Evolutionary conservation across 2,113 vertebrate species (phyloP), one percentile per base, ranked within the genome.

Genomic region (Halichoeres trimaculatus): DNA sequence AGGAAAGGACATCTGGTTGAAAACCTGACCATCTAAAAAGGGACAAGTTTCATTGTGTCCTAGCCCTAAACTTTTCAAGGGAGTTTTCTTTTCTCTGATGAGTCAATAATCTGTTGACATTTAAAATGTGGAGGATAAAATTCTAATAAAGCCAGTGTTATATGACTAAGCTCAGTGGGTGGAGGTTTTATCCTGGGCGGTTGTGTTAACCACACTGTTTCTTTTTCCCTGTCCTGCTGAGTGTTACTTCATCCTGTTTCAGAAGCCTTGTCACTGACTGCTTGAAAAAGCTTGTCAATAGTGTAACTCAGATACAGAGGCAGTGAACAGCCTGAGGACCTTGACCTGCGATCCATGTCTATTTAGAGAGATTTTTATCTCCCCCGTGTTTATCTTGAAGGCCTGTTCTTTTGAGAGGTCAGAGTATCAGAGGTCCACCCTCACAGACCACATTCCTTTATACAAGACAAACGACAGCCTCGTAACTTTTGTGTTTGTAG

Each of bases 401-500:
- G 19, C 4, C 19, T 64, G 57, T 52, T 9, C 34, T 20, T 26
- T 12, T 61, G 53, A 7, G 30, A 45, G 38, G 16, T 63, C 30
- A 17, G 45, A 8, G 20, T n/a, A n/a, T 61, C 58, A 10, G 55
- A 24, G 50, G 51, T 65, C 34, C 8, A 47, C 41, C n/a, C 6
- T 38, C 50, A 59, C 20, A 47, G 20, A 35, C 43, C 23, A 30
- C 12, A 35, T 41, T 40, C 9, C 38, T 10, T 40, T 40, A 40
- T 40, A 40, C 11, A 40, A 40, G 11, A 40, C 9, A 40, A 40
- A 40, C 38, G n/a, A n/a, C 14, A 13, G 45, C 1, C 5, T 51
- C 74, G 59, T 53, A 78, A 75, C 30, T 75, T 80, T 71, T 56
- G 78, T 65, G 73, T 63, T 70, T 61, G 70, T 43, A 65, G 65